Base-by-base conservation (phyloP, 1,140 invertebrate species). In the Halictus rubicundus region DNA sequence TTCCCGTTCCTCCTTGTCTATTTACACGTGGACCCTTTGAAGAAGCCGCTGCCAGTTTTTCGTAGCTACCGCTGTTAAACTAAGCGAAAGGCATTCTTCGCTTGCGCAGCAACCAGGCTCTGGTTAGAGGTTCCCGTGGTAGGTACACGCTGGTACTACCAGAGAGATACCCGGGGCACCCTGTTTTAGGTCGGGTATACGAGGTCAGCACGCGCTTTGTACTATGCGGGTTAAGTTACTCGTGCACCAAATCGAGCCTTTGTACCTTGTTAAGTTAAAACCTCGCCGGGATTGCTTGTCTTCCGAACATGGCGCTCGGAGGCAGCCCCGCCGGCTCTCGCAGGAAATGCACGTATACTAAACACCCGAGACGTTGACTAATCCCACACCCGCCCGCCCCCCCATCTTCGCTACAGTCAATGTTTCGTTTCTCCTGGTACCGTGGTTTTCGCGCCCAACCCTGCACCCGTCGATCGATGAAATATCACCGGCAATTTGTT, bases 11-110 rank as follows among this genome's bases (percentile, higher is more conserved):
- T 83, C 71, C 78, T 75, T 80, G 83, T 78, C 83, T 89, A 86
- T 89, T 85, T 80, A 75, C 81, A 86, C 83, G 83, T 68, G 75
- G 79, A 75, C 83, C 61, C 90, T 92, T 92, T 91, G 90, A 90
- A 84, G 81, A 86, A 80, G 80, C 88, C 89, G 90, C 85, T 73
- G 74, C 77, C 84, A 76, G 81, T 86, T 87, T 85, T 84, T 82
- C 77, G 71, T 85, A 77, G 86, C 86, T 82, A 88, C 86, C 83
- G 86, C 81, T 85, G 90, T 92, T 91, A 92, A 92, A 91, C 91
- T 92, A 91, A 88, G 86, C 91, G 90, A 91, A 88, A 90, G 88
- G 88, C 82, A 88, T 86, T 77, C 83, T 82, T 84, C 78, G 66
- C 80, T 84, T 77, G 66, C 81, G 82, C 81, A 14, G 72, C 81